Conservation (phyloP, 2,797 vertebrate species). For the Helicolenus hilgendorfi region DNA sequence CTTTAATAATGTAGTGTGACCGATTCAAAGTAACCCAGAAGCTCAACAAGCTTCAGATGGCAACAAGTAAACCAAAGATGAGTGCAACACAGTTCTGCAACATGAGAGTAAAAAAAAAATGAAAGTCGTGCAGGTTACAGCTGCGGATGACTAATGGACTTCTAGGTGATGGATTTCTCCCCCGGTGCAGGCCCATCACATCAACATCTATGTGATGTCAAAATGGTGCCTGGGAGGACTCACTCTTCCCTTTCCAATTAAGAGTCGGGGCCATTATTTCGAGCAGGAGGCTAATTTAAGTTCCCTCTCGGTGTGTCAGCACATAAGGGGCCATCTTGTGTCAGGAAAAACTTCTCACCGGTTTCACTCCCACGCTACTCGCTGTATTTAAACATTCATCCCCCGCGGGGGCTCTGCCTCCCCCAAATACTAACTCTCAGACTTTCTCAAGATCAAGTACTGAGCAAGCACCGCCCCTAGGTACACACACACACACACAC, state of each 20-base stretch:
- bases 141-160: background rate
- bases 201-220: background rate
- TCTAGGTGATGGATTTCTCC: background rate
- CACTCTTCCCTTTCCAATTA: constrained; percentile 56
- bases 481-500: constrained; percentile 36
- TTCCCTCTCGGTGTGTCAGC: constrained; percentile 36
- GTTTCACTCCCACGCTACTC: constrained; percentile 63
- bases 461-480: constrained; percentile 41
- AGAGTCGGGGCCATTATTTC: constrained; percentile 45
- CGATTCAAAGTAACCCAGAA: background rate
- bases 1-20: background rate
- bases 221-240: constrained; percentile 31
- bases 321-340: constrained; percentile 18
- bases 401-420: constrained; percentile 31
- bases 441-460: constrained; percentile 60
- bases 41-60: background rate
- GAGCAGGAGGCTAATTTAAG: constrained; percentile 48
- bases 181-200: background rate
- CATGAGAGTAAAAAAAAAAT: background rate
- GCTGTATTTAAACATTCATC: constrained; percentile 63
- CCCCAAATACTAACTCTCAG: constrained; percentile 50
- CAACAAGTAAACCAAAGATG: background rate
- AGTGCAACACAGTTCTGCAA: background rate
- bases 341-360: constrained; percentile 45
- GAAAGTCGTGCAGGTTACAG: background rate